Evolutionary conservation across 2,797 vertebrate species (phyloP).

Genomic region (Protonibea diacanthus): DNA sequence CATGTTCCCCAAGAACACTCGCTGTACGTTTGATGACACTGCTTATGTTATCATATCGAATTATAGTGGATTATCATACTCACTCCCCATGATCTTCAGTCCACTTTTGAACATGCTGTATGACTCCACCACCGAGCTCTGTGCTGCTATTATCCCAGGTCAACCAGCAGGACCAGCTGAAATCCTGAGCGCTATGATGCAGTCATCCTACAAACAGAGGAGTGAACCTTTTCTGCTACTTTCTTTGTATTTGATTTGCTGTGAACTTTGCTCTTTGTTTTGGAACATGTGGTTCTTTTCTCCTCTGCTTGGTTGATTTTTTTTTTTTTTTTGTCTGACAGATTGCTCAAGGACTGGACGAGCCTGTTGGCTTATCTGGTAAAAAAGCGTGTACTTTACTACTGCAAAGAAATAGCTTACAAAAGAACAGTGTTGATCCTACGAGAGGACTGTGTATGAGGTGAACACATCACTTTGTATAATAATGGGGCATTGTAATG

Average conservation of each 20-base stretch:
- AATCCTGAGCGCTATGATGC: constrained; percentile 39
- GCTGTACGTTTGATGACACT: neutral
- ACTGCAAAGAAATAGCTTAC: constrained; percentile 3
- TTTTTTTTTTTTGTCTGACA: constrained; percentile 35
- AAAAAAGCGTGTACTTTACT: neutral
- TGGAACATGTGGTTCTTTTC: constrained; percentile 59
- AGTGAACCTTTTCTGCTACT: constrained; percentile 56
- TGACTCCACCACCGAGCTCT: constrained; percentile 31
- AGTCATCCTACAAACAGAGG: constrained; percentile 42
- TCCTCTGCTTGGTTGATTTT: constrained; percentile 10
- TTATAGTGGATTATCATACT: constrained; percentile 63
- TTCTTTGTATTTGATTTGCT: constrained; percentile 74
- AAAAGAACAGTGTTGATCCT: constrained; percentile 15
- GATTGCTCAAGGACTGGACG: constrained; percentile 63
- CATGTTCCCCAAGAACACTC: neutral
- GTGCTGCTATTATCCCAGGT: constrained; percentile 37
- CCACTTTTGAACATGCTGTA: constrained; percentile 77
- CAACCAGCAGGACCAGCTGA: constrained; percentile 33
- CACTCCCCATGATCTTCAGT: constrained; percentile 81
- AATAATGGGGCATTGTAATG: constrained; percentile 29
- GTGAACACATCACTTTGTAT: constrained; percentile 25
- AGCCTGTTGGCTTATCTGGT: constrained; percentile 41
- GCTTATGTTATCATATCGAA: constrained; percentile 25
- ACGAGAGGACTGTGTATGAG: constrained; percentile 20
- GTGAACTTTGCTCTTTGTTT: constrained; percentile 85